phyloP scores from a whole-genome alignment of 2,113 vertebrate genomes.

The Redunca redunca region DNA sequence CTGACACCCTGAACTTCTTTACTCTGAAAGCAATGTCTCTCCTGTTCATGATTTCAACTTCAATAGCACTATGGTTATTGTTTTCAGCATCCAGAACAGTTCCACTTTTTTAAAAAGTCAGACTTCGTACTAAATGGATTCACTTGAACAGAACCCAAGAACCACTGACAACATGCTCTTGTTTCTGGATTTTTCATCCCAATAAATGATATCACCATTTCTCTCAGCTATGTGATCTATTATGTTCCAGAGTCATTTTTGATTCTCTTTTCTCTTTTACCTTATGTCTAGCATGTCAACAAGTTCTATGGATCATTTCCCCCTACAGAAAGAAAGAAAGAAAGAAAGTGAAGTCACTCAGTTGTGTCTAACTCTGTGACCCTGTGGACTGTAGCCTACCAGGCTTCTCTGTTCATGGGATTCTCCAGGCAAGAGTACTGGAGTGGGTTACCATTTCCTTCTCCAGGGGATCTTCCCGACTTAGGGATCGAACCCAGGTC shows the following conservation, averaged over 20 bases:
- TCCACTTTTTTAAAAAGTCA: background rate
- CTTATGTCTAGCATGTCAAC: background rate
- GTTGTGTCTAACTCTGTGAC: no score
- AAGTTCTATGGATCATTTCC: background rate
- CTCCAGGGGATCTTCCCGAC: no score
- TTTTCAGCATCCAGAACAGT: background rate
- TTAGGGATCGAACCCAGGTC: no score
- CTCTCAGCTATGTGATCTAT: background rate
- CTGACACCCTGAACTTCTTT: background rate
- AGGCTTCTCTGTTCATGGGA: no score
- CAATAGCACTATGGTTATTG: background rate
- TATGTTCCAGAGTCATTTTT: background rate
- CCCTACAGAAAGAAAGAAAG: background rate
- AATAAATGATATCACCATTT: background rate
- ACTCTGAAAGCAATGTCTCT: background rate
- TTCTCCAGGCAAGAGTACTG: no score
- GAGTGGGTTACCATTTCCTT: no score
- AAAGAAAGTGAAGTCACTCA: no score
- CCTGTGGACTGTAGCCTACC: no score
- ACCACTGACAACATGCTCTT: background rate
- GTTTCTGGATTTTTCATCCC: background rate
- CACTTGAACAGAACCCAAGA: background rate
- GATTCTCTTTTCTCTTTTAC: background rate
- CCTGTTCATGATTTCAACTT: background rate
- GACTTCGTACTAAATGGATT: background rate